Evolutionary conservation across 2,113 vertebrate genomes (phyloP).

Genomic region (Lepidothrix coronata): DNA sequence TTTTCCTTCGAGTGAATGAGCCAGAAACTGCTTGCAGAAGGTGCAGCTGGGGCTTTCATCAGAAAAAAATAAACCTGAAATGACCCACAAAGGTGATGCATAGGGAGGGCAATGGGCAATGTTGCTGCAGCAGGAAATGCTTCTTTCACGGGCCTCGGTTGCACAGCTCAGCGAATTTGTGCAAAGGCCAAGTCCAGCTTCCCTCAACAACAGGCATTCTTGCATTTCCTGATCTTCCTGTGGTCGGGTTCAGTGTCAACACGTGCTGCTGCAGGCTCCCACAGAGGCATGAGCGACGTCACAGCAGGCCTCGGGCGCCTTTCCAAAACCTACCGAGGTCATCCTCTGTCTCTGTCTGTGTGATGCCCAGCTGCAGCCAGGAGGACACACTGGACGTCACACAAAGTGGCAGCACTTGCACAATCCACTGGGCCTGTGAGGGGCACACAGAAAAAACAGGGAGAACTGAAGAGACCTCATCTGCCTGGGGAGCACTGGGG

Average conservation of each 20-base stretch:
- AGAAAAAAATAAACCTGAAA: not conserved
- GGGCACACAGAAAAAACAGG: accelerated
- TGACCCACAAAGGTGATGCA: not conserved
- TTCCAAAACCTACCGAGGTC: not conserved
- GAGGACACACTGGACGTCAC: accelerated
- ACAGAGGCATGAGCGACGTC: accelerated
- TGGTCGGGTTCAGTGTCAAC: not conserved
- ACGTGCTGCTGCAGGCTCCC: not conserved
- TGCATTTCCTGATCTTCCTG: not conserved
- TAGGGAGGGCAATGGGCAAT: not conserved
- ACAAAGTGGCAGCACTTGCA: accelerated
- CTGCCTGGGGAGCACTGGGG: not conserved
- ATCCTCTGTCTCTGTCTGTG: not conserved
- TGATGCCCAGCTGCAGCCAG: accelerated
- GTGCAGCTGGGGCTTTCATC: not conserved
- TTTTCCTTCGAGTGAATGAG: slow-evolving; percentile 24
- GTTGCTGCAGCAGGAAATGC: not conserved
- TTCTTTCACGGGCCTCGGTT: accelerated
- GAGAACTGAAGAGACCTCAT: not conserved
- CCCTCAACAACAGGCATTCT: not conserved
- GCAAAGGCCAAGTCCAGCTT: not conserved
- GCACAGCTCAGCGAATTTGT: not conserved
- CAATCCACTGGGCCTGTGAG: accelerated
- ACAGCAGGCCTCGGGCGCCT: not conserved
- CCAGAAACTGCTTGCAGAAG: not conserved